Conservation (phyloP, 2,888 invertebrate species). For the Dryocosmus kuriphilus region DNA sequence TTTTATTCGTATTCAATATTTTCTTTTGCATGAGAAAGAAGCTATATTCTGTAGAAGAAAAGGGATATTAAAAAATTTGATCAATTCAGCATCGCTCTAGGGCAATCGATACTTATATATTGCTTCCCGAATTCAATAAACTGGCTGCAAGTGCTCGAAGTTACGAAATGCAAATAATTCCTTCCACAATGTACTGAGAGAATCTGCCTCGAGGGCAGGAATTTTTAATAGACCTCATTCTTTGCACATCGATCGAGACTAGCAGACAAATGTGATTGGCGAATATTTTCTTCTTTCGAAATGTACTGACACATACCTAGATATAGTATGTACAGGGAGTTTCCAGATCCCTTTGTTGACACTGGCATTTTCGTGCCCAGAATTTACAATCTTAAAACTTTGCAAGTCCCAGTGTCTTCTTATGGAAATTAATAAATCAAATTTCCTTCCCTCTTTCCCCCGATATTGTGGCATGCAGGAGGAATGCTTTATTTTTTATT, state of each 20-base stretch:
- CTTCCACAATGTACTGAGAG: slow-evolving; percentile 20
- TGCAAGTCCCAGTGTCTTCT: background rate
- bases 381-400: slow-evolving; percentile 1
- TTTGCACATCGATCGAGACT: slow-evolving; percentile 37
- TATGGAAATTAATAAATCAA: slow-evolving; percentile 20
- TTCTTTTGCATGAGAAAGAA: background rate
- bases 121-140: slow-evolving; percentile 35
- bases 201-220: slow-evolving; percentile 35
- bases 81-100: background rate
- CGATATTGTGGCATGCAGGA: background rate
- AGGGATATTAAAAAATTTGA: background rate
- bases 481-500: slow-evolving; percentile 15
- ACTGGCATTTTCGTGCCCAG: slow-evolving; percentile 3
- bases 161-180: slow-evolving; percentile 38
- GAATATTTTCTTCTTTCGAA: slow-evolving; percentile 14
- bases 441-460: background rate
- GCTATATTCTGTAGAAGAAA: background rate
- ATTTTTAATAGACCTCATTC: slow-evolving; percentile 39
- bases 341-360: slow-evolving; percentile 1
- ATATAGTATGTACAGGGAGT: background rate
- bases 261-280: slow-evolving; percentile 16
- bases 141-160: slow-evolving; percentile 20
- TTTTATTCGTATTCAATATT: too few species aligned
- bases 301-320: background rate
- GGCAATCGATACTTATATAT: slow-evolving; percentile 40